These are phyloP conservation scores for Clanis bilineata DNA, from an alignment of 2,888 invertebrate species.

Conservation along the genomic window DNA sequence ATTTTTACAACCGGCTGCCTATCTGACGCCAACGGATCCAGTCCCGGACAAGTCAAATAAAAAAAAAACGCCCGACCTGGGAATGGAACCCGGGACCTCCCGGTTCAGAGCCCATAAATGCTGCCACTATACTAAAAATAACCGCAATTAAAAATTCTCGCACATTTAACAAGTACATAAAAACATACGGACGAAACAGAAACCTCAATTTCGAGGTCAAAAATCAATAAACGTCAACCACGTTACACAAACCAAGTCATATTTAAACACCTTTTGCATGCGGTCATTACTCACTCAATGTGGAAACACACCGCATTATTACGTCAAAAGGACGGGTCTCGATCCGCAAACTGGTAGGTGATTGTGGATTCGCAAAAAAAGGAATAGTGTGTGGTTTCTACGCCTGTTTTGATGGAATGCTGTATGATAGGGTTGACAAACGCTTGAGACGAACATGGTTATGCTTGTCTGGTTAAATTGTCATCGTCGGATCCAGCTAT, in stretches of 20 bases:
- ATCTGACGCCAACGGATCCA: too few species aligned
- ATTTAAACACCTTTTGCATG: neutral
- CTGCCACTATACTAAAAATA: too few species aligned
- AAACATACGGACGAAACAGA: neutral
- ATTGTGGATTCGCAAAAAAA: neutral
- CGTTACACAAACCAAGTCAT: neutral
- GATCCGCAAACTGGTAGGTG: neutral
- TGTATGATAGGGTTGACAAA: neutral
- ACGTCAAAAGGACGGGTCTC: neutral
- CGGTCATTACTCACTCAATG: slow-evolving; percentile 1
- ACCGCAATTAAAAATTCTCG: too few species aligned
- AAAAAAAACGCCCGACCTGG: too few species aligned
- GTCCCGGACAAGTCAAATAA: too few species aligned
- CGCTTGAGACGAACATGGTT: neutral
- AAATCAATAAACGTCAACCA: neutral
- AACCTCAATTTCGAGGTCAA: neutral
- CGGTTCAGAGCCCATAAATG: too few species aligned
- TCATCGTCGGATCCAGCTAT: too few species aligned
- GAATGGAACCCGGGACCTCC: too few species aligned
- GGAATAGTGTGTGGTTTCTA: neutral
- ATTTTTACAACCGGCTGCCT: too few species aligned
- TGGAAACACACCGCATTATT: neutral
- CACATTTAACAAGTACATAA: too few species aligned
- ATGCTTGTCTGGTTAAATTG: too few species aligned
- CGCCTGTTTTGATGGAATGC: neutral